Evolutionary conservation across 2,888 invertebrate species (phyloP).

Genomic region (Girardia tigrina): DNA sequence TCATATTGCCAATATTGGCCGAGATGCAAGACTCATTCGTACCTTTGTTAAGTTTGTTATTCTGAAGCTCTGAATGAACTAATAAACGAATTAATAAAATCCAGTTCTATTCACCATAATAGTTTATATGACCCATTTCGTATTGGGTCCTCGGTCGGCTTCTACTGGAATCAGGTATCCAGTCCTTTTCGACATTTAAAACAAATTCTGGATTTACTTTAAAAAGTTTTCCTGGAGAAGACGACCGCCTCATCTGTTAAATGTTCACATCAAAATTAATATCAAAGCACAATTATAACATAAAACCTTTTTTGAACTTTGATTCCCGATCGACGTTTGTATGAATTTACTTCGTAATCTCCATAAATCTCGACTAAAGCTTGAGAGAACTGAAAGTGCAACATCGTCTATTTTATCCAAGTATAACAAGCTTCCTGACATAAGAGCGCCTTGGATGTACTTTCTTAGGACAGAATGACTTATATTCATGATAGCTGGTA

Average conservation of each 20-base stretch:
- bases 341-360: too few relatives aligned
- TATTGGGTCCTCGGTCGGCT: background rate
- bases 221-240: background rate
- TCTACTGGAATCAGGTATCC: background rate
- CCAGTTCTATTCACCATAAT: background rate
- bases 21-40: background rate
- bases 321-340: too few relatives aligned
- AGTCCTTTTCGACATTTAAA: background rate
- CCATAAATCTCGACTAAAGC: background rate
- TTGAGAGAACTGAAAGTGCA: background rate
- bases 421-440: slow-evolving; percentile 10
- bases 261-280: background rate
- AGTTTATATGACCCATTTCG: background rate
- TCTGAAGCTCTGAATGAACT: background rate
- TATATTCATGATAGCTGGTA: background rate
- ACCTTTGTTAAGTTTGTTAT: background rate
- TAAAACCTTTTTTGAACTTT: too few relatives aligned
- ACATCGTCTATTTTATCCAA: background rate
- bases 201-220: background rate
- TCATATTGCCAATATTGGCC: background rate
- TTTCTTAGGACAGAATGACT: background rate
- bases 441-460: background rate
- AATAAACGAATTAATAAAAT: background rate
- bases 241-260: background rate
- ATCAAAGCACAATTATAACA: too few relatives aligned